Evolutionary conservation across 2,888 invertebrate species (phyloP), one percentile per base, ranked within the genome.

Genomic region (Apodemia duryi): DNA sequence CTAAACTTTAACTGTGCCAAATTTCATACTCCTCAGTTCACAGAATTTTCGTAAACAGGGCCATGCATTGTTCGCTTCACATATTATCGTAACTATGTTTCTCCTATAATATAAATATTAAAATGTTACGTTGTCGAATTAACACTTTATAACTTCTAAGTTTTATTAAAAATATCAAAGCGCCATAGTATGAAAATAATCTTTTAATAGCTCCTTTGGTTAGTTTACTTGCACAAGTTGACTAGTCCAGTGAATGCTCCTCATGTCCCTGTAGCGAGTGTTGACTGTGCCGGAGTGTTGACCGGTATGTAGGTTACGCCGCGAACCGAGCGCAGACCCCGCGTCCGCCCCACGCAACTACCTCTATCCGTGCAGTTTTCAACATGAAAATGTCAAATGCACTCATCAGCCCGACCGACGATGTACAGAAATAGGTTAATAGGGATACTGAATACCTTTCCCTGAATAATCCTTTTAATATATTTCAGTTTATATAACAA

Each of bases 211-310:
- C 65, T 64, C 11, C 29, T 38, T 35, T 49, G 9, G n/a, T 46
- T 28, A 29, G 51, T 35, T 28, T 41, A 69, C 71, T 71, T 70
- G 81, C 70, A 69, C 86, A 72, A 86, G 87, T 83, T 74, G 71
- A 76, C 79, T 86, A 61, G 81, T 79, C 67, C 72, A 75, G 74
- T 77, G 79, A 91, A 86, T 81, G 83, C 83, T 78, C 81, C 89
- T 78, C 82, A 89, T 86, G 91, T 89, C 91, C 91, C 91, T 91
- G 91, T 89, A 88, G 88, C 91, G 91, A 90, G 87, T 91, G 91
- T 91, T 91, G 91, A 91, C 91, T 91, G 91, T 85, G 89, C 78
- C 90, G 91, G 91, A 91, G 91, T 91, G 91, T 88, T 91, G 91
- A 91, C 91, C 91, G 91, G 91, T 86, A 91, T 91, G 86, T 91